Evolutionary conservation across 2,888 invertebrate genomes (phyloP).

Genomic region (Cataglyphis livida): DNA sequence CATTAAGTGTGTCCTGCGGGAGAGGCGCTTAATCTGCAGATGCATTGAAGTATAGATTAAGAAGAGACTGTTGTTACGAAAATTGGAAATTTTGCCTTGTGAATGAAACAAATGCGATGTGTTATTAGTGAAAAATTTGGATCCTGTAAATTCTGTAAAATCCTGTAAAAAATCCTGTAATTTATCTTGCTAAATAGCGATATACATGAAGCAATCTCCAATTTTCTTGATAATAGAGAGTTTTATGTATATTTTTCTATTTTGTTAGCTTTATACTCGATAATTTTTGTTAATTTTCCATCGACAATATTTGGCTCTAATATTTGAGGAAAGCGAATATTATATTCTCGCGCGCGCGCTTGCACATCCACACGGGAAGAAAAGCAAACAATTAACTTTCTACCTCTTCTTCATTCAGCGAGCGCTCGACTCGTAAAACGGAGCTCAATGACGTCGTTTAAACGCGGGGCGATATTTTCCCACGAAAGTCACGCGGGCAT

Average conservation of each 20-base stretch:
- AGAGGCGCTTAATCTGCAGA: not conserved
- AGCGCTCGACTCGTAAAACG: conserved; percentile 19
- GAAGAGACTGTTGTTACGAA: not conserved
- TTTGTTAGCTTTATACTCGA: not conserved
- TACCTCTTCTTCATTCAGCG: not conserved
- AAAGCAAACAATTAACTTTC: conserved; percentile 37
- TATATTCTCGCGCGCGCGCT: not conserved
- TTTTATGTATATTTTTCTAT: not conserved
- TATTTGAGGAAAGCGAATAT: conserved; percentile 26
- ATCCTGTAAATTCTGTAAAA: not conserved
- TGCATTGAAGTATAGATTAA: not conserved
- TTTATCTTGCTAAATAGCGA: not conserved
- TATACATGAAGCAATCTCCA: not conserved
- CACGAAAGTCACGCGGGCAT: conserved; percentile 40
- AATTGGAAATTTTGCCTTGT: not conserved
- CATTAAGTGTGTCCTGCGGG: not conserved
- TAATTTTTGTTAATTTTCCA: conserved; percentile 13
- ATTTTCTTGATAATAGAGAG: not conserved
- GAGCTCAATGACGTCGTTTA: conserved; percentile 14
- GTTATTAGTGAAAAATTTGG: not conserved
- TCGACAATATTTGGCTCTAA: not conserved
- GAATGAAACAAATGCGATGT: not conserved
- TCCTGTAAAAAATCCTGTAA: not conserved
- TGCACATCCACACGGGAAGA: conserved; percentile 1
- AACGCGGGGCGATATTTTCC: conserved; percentile 28